Base-by-base conservation (phyloP, 2,888 invertebrate genomes). In the Scaptomyza caliginosa region DNA sequence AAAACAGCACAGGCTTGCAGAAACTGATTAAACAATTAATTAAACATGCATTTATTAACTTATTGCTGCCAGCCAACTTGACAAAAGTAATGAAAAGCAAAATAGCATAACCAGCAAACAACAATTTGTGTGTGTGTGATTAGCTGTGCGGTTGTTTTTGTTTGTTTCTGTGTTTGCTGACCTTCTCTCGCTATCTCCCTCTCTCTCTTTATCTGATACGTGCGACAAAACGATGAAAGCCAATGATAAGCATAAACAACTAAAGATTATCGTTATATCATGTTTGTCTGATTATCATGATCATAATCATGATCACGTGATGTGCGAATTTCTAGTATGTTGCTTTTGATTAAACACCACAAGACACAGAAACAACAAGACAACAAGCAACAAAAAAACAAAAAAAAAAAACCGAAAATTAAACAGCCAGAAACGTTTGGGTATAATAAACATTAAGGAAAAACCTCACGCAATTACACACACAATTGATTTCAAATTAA, bases 401-500 rank as follows among this genome's bases (percentile, higher is more conserved):
- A n/a, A 50, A 58, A 48, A 19, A 2, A 26, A 19, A 54, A 30
- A 21, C 26, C 8, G 26, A n/a, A n/a, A n/a, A n/a, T n/a, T n/a
- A n/a, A n/a, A n/a, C 8, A 7, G n/a, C n/a, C 32, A 28, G 21
- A 7, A 36, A 19, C 13, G 32, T 13, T 13, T 48, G 32, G 36
- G n/a, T 1, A 32, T 28, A 34, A 45, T 43, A 16, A 24, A 40
- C 26, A 30, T 48, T 43, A 6, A 13, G 1, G 7, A 6, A 19
- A 38, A 51, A 54, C 34, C 43, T 24, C 42, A 11, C 13, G 56
- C 77, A 74, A 78, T 78, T 85, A 80, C 64, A 74, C 74, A 77
- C 63, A 54, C 59, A 84, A 83, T 83, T 85, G 83, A 83, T 86
- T 83, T 87, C 66, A 66, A 84, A 85, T 87, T 80, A 80, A 86